phyloP scores from a whole-genome alignment of 2,113 vertebrate genomes.

The Amazona guildingii region DNA sequence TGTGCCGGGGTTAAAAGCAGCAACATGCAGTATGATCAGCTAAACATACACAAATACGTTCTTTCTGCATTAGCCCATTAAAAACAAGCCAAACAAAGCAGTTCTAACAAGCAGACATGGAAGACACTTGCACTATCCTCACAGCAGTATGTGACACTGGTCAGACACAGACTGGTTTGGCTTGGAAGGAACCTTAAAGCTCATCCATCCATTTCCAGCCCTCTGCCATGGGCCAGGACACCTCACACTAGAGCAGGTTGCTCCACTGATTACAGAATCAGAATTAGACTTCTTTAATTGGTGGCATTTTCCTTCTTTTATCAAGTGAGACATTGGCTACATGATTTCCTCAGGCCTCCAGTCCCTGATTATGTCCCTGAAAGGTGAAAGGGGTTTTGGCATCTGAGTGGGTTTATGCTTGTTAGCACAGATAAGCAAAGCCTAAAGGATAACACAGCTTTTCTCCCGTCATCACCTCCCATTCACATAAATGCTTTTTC shows the following conservation, averaged over 20 bases:
- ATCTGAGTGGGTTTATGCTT: not conserved
- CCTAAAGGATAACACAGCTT: not conserved
- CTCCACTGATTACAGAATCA: not conserved
- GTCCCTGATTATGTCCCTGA: not conserved
- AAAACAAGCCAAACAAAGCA: not conserved
- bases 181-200: not conserved
- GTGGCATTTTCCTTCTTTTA: not conserved
- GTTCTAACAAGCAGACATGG: not conserved
- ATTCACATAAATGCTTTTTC: not conserved
- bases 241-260: not conserved
- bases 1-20: not conserved
- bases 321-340: not conserved
- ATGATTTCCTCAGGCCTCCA: not conserved
- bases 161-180: not conserved
- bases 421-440: not conserved
- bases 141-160: fast-evolving
- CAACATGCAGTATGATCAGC: not conserved
- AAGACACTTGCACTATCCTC: not conserved
- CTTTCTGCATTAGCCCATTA: not conserved
- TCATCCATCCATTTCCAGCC: not conserved
- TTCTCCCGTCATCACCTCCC: not conserved
- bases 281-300: not conserved
- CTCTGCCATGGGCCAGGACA: not conserved
- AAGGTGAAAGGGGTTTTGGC: not conserved
- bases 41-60: not conserved